Conservation (phyloP, 2,888 invertebrate species). For the Entomobrya multifasciata region DNA sequence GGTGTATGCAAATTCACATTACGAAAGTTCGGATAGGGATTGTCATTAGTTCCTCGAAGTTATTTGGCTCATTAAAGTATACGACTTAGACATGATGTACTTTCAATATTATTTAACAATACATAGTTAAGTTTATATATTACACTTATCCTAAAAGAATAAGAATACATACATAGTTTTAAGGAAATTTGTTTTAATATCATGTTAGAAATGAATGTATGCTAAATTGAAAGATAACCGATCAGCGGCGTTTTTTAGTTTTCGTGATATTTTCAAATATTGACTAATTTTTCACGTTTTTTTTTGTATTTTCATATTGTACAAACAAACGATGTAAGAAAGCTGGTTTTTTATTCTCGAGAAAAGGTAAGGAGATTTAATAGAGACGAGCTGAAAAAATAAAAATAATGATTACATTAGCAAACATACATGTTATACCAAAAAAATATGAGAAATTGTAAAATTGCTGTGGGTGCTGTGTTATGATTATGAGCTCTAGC, state of each 20-base stretch:
- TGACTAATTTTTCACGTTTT: background rate
- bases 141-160: background rate
- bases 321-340: conserved; percentile 57
- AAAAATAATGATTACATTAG: conserved; percentile 1
- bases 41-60: conserved; percentile 65
- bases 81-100: background rate
- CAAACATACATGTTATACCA: background rate
- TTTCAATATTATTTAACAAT: no score
- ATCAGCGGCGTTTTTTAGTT: background rate
- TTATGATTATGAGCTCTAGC: background rate
- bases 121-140: background rate
- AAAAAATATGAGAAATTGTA: background rate
- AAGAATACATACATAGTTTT: background rate
- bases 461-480: background rate
- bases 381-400: conserved; percentile 45
- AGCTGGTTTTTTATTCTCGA: conserved; percentile 47
- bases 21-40: conserved; percentile 52
- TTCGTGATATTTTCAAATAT: background rate
- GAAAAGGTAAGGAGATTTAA: conserved; percentile 26
- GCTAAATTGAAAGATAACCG: background rate
- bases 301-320: conserved; percentile 21
- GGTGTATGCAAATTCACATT: conserved; percentile 29
- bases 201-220: conserved; percentile 17
- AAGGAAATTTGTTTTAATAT: conserved; percentile 5
- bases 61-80: background rate